phyloP scores from a whole-genome alignment of 2,888 invertebrate genomes.

The Keiferia lycopersicella region DNA sequence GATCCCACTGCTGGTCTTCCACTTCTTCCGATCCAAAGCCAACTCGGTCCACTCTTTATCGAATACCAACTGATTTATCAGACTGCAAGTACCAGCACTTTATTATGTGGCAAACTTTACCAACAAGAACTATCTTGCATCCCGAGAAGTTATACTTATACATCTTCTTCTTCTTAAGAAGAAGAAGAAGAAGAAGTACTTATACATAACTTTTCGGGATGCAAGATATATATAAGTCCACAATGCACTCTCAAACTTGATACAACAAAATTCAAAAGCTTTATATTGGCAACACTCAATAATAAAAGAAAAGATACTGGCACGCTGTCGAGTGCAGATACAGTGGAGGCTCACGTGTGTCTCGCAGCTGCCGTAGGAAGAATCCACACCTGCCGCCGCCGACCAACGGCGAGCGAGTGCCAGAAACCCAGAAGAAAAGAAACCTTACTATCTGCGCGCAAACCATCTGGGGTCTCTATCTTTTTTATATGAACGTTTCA shows the following conservation, averaged over 20 bases:
- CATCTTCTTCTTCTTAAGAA: too few relatives aligned
- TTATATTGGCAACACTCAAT: slow-evolving; percentile 1
- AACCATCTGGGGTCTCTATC: neutral
- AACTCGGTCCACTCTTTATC: too few relatives aligned
- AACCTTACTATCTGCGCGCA: slow-evolving; percentile 12
- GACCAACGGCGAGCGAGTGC: neutral
- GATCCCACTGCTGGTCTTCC: too few relatives aligned
- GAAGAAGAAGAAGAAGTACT: too few relatives aligned
- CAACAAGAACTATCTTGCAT: neutral
- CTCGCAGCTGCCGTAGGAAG: slow-evolving; percentile 9
- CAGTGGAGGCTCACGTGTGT: slow-evolving; percentile 20
- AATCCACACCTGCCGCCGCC: slow-evolving; percentile 14
- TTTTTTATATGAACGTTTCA: neutral
- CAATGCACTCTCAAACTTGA: neutral
- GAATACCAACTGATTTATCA: too few relatives aligned
- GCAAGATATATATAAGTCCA: too few relatives aligned
- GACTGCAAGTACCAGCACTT: too few relatives aligned
- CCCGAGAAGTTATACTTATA: neutral
- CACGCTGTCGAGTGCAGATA: neutral
- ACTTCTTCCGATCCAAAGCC: too few relatives aligned
- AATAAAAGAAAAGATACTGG: neutral
- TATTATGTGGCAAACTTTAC: too few relatives aligned
- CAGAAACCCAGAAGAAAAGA: neutral
- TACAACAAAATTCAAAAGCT: neutral
- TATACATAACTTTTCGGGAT: too few relatives aligned